Evolutionary conservation across 2,797 vertebrate genomes (phyloP).

Genomic region (Hafferia zeledoni): DNA sequence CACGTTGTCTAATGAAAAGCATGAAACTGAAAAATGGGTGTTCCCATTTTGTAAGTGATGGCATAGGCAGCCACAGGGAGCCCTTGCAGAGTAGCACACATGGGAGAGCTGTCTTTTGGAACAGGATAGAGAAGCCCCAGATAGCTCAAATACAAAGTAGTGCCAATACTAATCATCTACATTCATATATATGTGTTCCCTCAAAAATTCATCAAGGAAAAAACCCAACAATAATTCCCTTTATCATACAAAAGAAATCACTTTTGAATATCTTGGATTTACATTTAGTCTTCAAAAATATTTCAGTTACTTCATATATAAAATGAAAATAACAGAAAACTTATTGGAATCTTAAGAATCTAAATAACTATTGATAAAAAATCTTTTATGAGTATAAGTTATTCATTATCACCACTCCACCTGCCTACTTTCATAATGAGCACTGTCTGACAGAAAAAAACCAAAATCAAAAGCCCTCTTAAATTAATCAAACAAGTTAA

Average conservation of each 20-base stretch:
- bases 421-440: not conserved
- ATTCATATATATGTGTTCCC: accelerated
- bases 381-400: not conserved
- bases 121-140: not conserved
- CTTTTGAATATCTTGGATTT: not conserved
- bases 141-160: not conserved
- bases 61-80: not conserved
- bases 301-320: not conserved
- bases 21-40: not conserved
- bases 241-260: not conserved
- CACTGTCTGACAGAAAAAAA: not conserved
- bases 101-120: accelerated
- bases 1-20: not conserved
- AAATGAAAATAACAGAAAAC: not conserved
- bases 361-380: not conserved
- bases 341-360: not conserved
- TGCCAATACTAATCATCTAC: not conserved
- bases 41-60: not conserved
- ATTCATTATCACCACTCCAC: not conserved
- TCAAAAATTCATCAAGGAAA: not conserved
- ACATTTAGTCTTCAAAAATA: not conserved
- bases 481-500: not conserved
- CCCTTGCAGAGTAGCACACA: not conserved
- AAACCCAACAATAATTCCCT: accelerated
- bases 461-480: not conserved